Percentiles rank a stretch among this genome's conserved stretches.
phyloP scores from a whole-genome alignment of 2,113 vertebrate genomes.

The Lampris incognitus region DNA sequence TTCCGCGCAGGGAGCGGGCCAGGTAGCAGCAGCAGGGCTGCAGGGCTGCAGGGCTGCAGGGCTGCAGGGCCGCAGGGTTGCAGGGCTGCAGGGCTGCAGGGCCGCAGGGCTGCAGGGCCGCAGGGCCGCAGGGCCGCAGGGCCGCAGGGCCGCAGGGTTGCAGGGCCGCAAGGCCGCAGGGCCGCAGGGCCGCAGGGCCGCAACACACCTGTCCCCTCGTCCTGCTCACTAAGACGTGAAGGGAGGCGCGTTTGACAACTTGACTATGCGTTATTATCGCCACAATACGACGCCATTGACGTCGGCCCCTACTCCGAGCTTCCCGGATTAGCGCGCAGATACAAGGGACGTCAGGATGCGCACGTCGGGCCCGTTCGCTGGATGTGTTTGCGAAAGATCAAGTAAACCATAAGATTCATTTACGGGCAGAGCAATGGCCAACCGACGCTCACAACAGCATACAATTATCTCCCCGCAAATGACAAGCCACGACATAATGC shows the following conservation, averaged over 20 bases:
- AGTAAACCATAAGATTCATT: slow-evolving; percentile 53
- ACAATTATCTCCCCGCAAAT: slow-evolving; percentile 67
- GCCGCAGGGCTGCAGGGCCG: no score
- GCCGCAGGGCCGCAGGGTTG: no score
- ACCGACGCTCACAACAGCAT: slow-evolving; percentile 46
- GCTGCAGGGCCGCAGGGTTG: no score
- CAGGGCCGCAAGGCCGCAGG: no score
- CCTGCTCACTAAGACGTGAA: slow-evolving; percentile 44
- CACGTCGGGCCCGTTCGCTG: neutral
- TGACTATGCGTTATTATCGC: slow-evolving; percentile 49
- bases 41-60: no score
- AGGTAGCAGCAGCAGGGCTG: no score
- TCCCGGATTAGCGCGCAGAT: slow-evolving; percentile 41
- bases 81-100: no score
- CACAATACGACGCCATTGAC: slow-evolving; percentile 57
- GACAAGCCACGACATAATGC: slow-evolving; percentile 52
- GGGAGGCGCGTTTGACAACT: slow-evolving; percentile 41
- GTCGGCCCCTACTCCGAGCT: slow-evolving; percentile 44
- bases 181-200: slow-evolving; percentile 10
- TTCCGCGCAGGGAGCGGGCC: slow-evolving; percentile 16
- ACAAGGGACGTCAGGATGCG: slow-evolving; percentile 7
- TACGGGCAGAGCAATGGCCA: slow-evolving; percentile 55
- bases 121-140: no score
- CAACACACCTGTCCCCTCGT: slow-evolving; percentile 11
- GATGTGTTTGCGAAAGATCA: slow-evolving; percentile 34